Percentiles rank a stretch among this genome's conserved stretches.
Conservation (phyloP, 2,113 vertebrate species). For the Scomber scombrus region DNA sequence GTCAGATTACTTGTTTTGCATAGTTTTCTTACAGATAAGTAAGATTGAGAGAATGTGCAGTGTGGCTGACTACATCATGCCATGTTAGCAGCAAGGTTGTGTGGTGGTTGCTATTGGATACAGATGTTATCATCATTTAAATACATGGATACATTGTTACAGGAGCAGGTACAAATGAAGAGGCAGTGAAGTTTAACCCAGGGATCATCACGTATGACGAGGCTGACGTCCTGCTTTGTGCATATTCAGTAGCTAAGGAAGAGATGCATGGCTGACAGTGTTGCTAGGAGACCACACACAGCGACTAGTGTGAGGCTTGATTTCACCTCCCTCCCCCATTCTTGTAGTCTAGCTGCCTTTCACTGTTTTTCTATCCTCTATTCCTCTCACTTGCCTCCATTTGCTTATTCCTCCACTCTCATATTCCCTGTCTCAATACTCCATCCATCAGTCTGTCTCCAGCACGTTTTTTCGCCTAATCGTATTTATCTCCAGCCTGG, state of each 20-base stretch:
- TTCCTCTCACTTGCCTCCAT: constrained; percentile 63
- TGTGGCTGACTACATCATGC: neutral
- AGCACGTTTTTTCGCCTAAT: constrained; percentile 39
- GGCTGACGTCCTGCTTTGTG: constrained; percentile 75
- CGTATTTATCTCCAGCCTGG: constrained; percentile 50
- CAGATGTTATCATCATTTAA: constrained; percentile 32
- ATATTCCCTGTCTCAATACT: constrained; percentile 23
- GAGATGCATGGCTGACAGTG: constrained; percentile 83
- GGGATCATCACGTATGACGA: constrained; percentile 57
- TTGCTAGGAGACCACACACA: constrained; percentile 89
- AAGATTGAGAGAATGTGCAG: neutral
- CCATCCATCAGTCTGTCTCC: constrained; percentile 23
- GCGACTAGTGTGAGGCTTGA: constrained; percentile 83
- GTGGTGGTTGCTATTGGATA: constrained; percentile 20
- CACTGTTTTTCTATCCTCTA: constrained; percentile 63
- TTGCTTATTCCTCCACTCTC: constrained; percentile 55
- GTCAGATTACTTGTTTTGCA: neutral
- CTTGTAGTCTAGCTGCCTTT: constrained; percentile 73
- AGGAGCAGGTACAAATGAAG: constrained; percentile 34
- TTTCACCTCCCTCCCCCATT: constrained; percentile 83
- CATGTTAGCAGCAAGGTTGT: neutral
- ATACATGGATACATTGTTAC: constrained; percentile 7
- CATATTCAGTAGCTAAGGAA: constrained; percentile 77
- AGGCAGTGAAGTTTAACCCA: constrained; percentile 43
- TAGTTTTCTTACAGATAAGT: neutral